Percentiles rank a stretch among this genome's conserved stretches.
phyloP scores from a whole-genome alignment of 2,797 vertebrate genomes.

The Mus caroli region DNA sequence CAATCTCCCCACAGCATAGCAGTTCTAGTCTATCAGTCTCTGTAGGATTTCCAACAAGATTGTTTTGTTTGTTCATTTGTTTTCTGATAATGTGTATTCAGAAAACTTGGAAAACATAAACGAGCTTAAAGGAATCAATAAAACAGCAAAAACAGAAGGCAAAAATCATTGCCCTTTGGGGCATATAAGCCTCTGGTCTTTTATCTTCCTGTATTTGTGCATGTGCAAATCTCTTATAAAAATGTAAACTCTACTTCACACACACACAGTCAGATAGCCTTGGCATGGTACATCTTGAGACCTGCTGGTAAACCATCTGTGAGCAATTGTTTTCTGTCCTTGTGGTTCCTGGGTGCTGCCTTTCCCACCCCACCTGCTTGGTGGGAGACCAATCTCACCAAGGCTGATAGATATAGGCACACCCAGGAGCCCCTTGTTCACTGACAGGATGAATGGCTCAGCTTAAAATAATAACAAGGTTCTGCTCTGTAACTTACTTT shows the following conservation, averaged over 20 bases:
- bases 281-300: background rate
- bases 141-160: slow-evolving; percentile 25
- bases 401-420: background rate
- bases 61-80: background rate
- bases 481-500: slow-evolving; percentile 67
- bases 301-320: background rate
- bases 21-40: background rate
- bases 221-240: background rate
- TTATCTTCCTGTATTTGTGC: background rate
- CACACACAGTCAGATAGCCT: background rate
- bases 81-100: background rate
- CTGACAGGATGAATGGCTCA: background rate
- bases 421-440: slow-evolving; percentile 32
- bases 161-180: background rate
- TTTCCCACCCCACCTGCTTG: background rate
- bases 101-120: slow-evolving; percentile 26
- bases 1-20: background rate
- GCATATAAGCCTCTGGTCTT: background rate
- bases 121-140: slow-evolving; percentile 15
- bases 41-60: background rate
- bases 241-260: background rate
- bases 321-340: background rate
- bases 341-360: background rate
- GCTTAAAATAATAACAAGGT: slow-evolving; percentile 52
- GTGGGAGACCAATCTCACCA: background rate